These are phyloP conservation scores for Enteromius fasciolatus DNA, from an alignment of 2,797 vertebrate genomes.

Conservation along the genomic window DNA sequence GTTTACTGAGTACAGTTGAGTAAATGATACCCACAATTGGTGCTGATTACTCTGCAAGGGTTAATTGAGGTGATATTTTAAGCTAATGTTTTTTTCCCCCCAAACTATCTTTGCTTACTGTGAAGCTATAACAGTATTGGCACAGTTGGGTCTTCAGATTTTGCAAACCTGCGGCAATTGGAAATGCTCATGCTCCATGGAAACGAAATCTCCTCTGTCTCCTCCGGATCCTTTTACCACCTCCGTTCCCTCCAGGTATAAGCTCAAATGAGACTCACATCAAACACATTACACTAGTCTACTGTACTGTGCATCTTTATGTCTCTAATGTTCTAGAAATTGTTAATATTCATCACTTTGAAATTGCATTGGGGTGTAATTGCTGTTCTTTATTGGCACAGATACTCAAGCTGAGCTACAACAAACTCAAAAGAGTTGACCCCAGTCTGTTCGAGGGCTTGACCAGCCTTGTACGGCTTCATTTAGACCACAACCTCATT, in stretches of 20 bases:
- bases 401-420: conserved; percentile 85
- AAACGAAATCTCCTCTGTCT: conserved; percentile 77
- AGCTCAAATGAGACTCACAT: not conserved
- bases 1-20: not conserved
- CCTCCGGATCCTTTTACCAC: conserved; percentile 77
- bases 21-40: not conserved
- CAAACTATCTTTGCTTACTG: conserved; percentile 15
- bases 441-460: conserved; percentile 76
- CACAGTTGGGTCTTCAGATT: conserved; percentile 74
- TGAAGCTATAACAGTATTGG: conserved; percentile 82
- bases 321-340: not conserved
- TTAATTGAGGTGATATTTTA: conserved; percentile 5
- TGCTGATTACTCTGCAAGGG: not conserved
- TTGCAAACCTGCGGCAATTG: conserved; percentile 74
- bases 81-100: not conserved
- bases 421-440: conserved; percentile 76
- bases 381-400: conserved; percentile 49
- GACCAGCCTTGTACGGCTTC: conserved; percentile 73
- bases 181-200: conserved; percentile 86
- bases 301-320: not conserved
- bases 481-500: conserved; percentile 82
- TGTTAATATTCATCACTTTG: not conserved
- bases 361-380: not conserved
- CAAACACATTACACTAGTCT: not conserved
- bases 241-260: conserved; percentile 80